Percentiles rank a stretch among this genome's conserved stretches.
phyloP scores from a whole-genome alignment of 2,888 invertebrate genomes.

The Pollenia angustigena region DNA sequence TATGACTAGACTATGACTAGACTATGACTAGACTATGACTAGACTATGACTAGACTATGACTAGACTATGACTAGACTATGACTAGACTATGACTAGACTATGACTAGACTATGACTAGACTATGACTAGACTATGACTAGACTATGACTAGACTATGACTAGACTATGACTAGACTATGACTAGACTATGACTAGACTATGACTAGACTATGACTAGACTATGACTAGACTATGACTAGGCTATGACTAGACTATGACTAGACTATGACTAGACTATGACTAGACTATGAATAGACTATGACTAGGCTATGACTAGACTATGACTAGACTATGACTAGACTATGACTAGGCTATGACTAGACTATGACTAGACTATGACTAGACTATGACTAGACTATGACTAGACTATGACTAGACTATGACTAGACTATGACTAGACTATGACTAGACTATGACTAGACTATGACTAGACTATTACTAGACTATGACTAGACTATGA shows the following conservation, averaged over 20 bases:
- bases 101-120: not conserved
- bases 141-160: not conserved
- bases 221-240: not conserved
- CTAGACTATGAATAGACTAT: not conserved
- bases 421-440: slow-evolving; percentile 1
- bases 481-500: slow-evolving; percentile 1
- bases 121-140: not conserved
- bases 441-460: not conserved
- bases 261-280: not conserved
- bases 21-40: not conserved
- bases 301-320: too few species aligned
- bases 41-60: not conserved
- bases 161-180: slow-evolving; percentile 1
- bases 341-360: not conserved
- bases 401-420: not conserved
- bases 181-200: not conserved
- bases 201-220: slow-evolving; percentile 1
- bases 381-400: not conserved
- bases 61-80: not conserved
- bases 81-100: not conserved
- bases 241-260: not conserved
- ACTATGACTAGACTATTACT: not conserved
- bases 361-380: not conserved
- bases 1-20: not conserved
- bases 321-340: not conserved